Evolutionary conservation across 1,140 invertebrate genomes (phyloP).

Genomic region (Drosophila sturtevanti): DNA sequence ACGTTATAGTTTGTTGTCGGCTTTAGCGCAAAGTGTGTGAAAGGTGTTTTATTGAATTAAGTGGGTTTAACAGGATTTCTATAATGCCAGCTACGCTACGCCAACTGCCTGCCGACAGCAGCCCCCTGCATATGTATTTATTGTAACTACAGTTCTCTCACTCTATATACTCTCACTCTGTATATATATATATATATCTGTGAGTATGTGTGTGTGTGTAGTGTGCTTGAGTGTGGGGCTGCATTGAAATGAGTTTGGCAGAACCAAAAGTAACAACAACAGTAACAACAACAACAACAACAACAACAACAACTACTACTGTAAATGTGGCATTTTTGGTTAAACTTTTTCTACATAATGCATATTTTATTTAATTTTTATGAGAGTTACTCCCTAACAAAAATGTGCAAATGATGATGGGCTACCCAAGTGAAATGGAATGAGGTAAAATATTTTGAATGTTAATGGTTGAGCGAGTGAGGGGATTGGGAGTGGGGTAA

Average conservation of each 20-base stretch:
- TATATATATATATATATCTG: not conserved
- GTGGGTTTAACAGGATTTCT: slow-evolving; percentile 80
- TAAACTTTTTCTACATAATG: slow-evolving; percentile 65
- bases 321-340: slow-evolving; percentile 56
- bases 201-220: slow-evolving; percentile 17
- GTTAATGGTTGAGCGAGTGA: not conserved
- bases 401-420: slow-evolving; percentile 59
- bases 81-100: slow-evolving; percentile 66
- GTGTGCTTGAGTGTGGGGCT: slow-evolving; percentile 15
- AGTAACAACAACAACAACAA: slow-evolving; percentile 33
- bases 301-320: slow-evolving; percentile 21
- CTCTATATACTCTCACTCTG: not conserved
- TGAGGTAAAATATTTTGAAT: not conserved
- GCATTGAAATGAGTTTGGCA: slow-evolving; percentile 50
- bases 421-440: not conserved
- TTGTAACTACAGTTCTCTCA: slow-evolving; percentile 68
- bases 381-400: slow-evolving; percentile 46
- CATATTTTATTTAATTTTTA: slow-evolving; percentile 80
- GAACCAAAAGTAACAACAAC: slow-evolving; percentile 32
- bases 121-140: slow-evolving; percentile 70
- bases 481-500: not conserved
- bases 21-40: slow-evolving; percentile 77
- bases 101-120: slow-evolving; percentile 24
- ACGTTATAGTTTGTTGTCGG: slow-evolving; percentile 77
- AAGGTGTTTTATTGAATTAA: slow-evolving; percentile 82